Conservation (phyloP, 53 echinoderm and acorn worm species). For the Henricia sp. region DNA sequence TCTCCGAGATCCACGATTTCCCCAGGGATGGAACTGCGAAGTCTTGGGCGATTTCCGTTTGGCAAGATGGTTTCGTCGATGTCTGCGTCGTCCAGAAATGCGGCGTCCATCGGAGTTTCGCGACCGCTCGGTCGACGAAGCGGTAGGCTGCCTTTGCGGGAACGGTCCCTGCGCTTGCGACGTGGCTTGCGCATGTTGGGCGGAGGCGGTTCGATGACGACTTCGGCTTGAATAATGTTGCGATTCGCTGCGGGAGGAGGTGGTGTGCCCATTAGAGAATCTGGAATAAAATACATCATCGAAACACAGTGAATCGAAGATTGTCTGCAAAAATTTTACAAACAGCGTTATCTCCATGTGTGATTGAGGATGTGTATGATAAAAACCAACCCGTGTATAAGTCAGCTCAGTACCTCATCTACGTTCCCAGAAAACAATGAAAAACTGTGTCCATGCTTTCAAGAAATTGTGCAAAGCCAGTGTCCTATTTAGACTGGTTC, state of each 20-base stretch:
- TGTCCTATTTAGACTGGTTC: too few species aligned
- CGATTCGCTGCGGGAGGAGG: constrained; percentile 18
- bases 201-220: constrained; percentile 86
- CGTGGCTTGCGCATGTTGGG: constrained; percentile 36
- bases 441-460: too few species aligned
- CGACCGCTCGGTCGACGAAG: constrained; percentile 75
- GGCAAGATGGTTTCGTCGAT: not conserved
- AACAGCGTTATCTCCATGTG: too few species aligned
- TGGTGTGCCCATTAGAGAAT: not conserved
- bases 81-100: constrained; percentile 63
- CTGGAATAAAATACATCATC: constrained; percentile 1
- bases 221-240: constrained; percentile 70
- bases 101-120: constrained; percentile 81
- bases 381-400: too few species aligned
- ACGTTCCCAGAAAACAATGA: too few species aligned
- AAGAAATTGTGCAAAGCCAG: too few species aligned
- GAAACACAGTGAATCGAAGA: too few species aligned
- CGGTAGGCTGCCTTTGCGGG: constrained; percentile 11
- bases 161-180: constrained; percentile 20
- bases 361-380: too few species aligned
- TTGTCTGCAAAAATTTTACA: too few species aligned
- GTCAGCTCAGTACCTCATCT: too few species aligned
- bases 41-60: not conserved
- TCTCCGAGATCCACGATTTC: constrained; percentile 6
- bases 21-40: constrained; percentile 29